Base-by-base conservation (phyloP, 2,888 invertebrate species). In the Chaitophorus viminalis region DNA sequence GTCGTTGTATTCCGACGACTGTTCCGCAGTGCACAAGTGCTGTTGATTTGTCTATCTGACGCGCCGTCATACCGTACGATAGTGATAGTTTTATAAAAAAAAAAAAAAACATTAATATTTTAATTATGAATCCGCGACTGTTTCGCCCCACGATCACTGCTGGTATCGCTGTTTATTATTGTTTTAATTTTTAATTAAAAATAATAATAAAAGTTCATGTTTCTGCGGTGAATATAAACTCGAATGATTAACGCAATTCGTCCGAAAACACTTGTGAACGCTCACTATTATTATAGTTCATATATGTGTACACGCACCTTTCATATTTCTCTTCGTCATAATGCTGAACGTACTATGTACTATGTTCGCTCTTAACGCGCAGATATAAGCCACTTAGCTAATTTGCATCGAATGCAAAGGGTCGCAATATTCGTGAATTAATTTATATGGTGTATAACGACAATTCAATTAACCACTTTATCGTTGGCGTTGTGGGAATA, bases 401-500 rank as follows among this genome's bases (percentile, higher is more conserved):
- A 87, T 87, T 87, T 87, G 60, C 79, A 87, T 79, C 39, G 72
- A 79, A 79, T 54, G 60, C 78, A 29, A 74, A 79, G 72, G 72
- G 29, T 72, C 79, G 70, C 65, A 46, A 82, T 82, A 82, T 82
- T 83, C 78, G 54, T 74, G 86, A 60, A 60, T 87, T 74, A 60
- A 79, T 79, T 74, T 60, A 60, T 54, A 83, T 54, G 39, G 72
- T 87, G 72, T 72, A 72, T 87, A 74, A 87, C 74, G 87, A 81
- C 72, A 81, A 87, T 87, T 87, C 79, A 81, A 87, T 87, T 87
- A 81, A 81, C 74, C 79, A 65, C 87, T 81, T 81, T 74, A 60
- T 81, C 68, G 39, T 39, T 39, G 60, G 39, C 8, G 39, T 29
- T 25, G 65, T 60, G 81, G 52, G 68, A 84, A 76, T 75, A 76